phyloP scores from a whole-genome alignment of 1,140 invertebrate species.

The Araneus ventricosus region DNA sequence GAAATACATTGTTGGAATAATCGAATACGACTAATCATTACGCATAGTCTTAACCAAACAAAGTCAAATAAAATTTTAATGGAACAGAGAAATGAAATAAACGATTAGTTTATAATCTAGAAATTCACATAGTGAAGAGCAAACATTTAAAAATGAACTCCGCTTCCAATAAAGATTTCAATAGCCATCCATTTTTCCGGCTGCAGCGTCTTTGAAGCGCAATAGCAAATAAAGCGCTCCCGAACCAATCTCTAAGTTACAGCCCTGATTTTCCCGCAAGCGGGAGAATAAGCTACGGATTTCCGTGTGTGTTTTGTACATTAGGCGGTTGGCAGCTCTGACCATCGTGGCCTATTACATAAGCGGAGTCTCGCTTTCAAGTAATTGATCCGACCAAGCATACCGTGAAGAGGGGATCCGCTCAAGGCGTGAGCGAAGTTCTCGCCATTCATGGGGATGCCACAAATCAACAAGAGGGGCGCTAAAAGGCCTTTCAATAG shows the following conservation, averaged over 20 bases:
- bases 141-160: too few species aligned
- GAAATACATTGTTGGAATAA: too few species aligned
- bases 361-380: slow-evolving; percentile 42
- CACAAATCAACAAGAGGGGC: slow-evolving; percentile 69
- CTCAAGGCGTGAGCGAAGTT: slow-evolving; percentile 49
- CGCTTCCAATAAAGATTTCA: neutral
- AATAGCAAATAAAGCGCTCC: neutral
- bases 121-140: too few species aligned
- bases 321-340: slow-evolving; percentile 48
- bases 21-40: too few species aligned
- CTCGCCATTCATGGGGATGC: slow-evolving; percentile 33
- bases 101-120: too few species aligned
- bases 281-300: slow-evolving; percentile 62
- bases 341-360: slow-evolving; percentile 37
- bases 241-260: slow-evolving; percentile 31
- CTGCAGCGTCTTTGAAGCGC: neutral
- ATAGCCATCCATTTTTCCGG: neutral
- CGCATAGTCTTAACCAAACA: too few species aligned
- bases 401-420: slow-evolving; percentile 49
- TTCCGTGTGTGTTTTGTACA: slow-evolving; percentile 47
- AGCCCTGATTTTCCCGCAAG: slow-evolving; percentile 1
- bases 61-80: too few species aligned
- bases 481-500: slow-evolving; percentile 59
- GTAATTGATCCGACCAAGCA: slow-evolving; percentile 55
- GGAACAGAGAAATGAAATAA: too few species aligned